These are phyloP conservation scores for Pseudotriccus pelzelni DNA, from an alignment of 2,797 vertebrate species.

Conservation along the genomic window DNA sequence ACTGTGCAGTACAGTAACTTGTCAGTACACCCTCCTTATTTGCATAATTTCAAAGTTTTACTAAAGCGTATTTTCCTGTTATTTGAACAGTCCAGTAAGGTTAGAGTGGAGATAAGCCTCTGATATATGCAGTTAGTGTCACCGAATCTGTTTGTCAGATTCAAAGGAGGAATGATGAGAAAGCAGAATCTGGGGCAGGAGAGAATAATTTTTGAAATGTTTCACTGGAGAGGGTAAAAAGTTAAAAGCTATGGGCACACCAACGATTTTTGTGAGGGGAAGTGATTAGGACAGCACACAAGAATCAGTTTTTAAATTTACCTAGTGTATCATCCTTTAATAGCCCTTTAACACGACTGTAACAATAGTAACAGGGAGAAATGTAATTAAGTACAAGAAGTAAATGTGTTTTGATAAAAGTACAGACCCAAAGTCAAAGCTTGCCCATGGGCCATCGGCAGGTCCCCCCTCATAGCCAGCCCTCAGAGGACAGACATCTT, in stretches of 20 bases:
- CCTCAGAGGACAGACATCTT: background rate
- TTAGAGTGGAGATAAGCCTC: background rate
- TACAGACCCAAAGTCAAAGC: background rate
- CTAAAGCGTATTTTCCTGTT: background rate
- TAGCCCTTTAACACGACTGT: background rate
- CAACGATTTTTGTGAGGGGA: background rate
- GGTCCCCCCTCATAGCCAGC: background rate
- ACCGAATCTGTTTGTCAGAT: background rate
- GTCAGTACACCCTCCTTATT: background rate
- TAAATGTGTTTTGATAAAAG: background rate
- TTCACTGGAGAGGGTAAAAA: background rate
- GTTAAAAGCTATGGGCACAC: background rate
- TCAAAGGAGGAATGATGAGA: background rate
- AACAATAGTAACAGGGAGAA: background rate
- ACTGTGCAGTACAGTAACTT: background rate
- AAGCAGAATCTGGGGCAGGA: background rate
- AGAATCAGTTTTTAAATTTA: background rate
- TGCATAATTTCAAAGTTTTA: background rate
- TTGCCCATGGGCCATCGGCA: accelerated
- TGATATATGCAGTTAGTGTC: background rate
- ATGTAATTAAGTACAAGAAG: background rate
- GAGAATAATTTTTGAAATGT: background rate
- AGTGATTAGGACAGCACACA: background rate
- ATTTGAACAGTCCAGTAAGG: background rate
- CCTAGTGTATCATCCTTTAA: background rate